Evolutionary conservation across 2,113 vertebrate species (phyloP), one percentile per base, ranked within the genome.

Genomic region (Neolamprologus variostigma): DNA sequence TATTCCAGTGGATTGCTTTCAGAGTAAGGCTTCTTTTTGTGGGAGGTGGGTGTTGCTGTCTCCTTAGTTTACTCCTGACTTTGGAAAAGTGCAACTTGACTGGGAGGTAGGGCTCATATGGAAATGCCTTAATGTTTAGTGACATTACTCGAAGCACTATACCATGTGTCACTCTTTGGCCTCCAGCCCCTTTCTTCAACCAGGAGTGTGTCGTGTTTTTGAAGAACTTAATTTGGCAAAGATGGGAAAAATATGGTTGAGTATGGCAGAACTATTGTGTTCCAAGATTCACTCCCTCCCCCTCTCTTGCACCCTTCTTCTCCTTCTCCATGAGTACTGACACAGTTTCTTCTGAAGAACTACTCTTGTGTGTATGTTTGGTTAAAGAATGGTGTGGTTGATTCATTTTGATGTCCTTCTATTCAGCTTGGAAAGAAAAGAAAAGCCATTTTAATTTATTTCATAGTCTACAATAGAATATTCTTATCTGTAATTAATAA

Each of bases 101-200:
- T 93, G 73, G 66, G 66, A 93, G 92, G 85, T 68, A 40, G 40
- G 51, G 59, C 89, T 95, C 91, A 92, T 80, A 90, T 93, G 92
- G 91, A 92, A 94, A 92, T 84, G 37, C 80, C 73, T 87, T 96
- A 94, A 96, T 96, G 91, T 91, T 94, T 79, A 89, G 91, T 94
- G 96, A 95, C 95, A 91, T 90, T 21, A 86, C 94, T 94, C 85
- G 55, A 87, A 94, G 93, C 93, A 82, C 85, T 84, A 55, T 47
- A 91, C 88, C 92, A 90, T 93, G 93, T 95, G 95, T 95, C 95
- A 92, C 80, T 92, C 89, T 92, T 90, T 93, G 91, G 81, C 93
- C 95, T 95, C 82, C 86, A 86, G 92, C 89, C 94, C 80, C 61
- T 86, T 91, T 87, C 80, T 87, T 79, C 80, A 84, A 61, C 33